Evolutionary conservation across 2,113 vertebrate genomes (phyloP).

Genomic region (Lanius ludovicianus): DNA sequence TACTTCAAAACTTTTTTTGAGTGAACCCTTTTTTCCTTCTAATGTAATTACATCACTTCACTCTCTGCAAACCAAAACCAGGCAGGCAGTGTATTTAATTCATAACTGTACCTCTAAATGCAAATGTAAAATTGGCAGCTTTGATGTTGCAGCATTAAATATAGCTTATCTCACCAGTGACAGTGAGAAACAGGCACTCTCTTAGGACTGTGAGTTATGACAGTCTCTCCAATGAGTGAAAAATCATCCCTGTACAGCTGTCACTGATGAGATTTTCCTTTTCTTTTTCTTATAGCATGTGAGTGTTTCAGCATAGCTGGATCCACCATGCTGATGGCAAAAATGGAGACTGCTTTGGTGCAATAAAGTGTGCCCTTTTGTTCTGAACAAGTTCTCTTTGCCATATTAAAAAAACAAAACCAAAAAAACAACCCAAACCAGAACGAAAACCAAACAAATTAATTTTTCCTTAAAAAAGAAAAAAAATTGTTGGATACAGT

Average conservation of each 20-base stretch:
- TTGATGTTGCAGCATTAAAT: slow-evolving; percentile 36
- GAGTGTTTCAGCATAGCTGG: background rate
- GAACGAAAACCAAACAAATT: background rate
- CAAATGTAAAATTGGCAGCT: slow-evolving; percentile 63
- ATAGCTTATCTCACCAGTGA: slow-evolving; percentile 67
- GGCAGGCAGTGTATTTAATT: slow-evolving; percentile 9
- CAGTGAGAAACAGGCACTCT: slow-evolving; percentile 68
- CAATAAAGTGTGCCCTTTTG: background rate
- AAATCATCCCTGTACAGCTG: slow-evolving; percentile 50
- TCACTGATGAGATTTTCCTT: slow-evolving; percentile 21
- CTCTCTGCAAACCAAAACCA: slow-evolving; percentile 12
- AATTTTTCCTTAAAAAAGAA: background rate
- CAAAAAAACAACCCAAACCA: background rate
- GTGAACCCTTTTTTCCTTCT: background rate
- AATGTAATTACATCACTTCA: slow-evolving; percentile 20
- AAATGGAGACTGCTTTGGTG: background rate
- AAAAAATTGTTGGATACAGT: background rate
- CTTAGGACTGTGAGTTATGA: slow-evolving; percentile 64
- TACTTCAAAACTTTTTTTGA: background rate
- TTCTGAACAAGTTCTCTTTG: background rate
- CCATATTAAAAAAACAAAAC: background rate
- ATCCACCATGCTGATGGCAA: background rate
- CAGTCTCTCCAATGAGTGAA: slow-evolving; percentile 58
- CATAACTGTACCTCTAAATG: slow-evolving; percentile 27
- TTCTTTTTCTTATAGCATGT: background rate